Evolutionary conservation across 1,140 invertebrate genomes (phyloP).

Genomic region (Episyrphus balteatus): DNA sequence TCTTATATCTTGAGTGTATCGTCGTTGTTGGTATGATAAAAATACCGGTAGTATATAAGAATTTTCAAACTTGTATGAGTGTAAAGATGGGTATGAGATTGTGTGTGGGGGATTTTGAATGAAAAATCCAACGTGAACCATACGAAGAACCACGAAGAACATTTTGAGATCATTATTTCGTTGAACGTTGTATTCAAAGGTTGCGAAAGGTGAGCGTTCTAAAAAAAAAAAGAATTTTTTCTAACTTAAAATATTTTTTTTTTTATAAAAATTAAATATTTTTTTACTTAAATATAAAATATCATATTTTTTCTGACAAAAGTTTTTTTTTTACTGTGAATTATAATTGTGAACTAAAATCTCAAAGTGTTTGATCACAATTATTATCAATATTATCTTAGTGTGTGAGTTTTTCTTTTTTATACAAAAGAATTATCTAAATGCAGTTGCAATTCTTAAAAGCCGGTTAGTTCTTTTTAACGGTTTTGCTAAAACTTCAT

Average conservation of each 20-base stretch:
- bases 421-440: slow-evolving; percentile 7
- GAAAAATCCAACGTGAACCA: not conserved
- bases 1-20: no score
- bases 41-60: no score
- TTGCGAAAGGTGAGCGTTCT: slow-evolving; percentile 35
- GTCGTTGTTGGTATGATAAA: no score
- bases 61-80: not conserved
- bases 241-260: no score
- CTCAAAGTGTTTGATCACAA: not conserved
- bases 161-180: slow-evolving; percentile 36
- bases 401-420: slow-evolving; percentile 4
- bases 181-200: slow-evolving; percentile 38
- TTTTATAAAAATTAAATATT: no score
- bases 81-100: slow-evolving; percentile 24
- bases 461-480: no score
- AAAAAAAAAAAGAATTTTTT: slow-evolving; percentile 12
- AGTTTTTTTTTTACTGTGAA: not conserved
- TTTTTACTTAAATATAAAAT: not conserved
- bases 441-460: not conserved
- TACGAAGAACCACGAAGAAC: slow-evolving; percentile 15
- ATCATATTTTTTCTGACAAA: no score
- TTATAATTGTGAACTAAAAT: not conserved
- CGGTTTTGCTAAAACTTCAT: no score
- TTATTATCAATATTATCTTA: not conserved
- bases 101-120: not conserved